Base-by-base conservation (phyloP, 2,888 invertebrate species). In the Mythimna vitellina region DNA sequence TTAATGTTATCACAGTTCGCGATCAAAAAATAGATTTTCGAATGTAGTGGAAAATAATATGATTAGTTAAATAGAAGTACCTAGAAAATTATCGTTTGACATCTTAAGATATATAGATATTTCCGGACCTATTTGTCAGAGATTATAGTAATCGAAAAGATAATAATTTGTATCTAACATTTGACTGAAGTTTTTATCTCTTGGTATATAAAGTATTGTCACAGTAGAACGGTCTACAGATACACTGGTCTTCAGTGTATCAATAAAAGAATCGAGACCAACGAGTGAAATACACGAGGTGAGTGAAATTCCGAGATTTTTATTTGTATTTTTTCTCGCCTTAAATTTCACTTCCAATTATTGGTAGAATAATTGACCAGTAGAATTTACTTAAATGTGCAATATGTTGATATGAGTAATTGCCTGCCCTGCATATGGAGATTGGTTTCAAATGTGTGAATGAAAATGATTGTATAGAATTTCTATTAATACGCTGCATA, bases 151-250 rank as follows among this genome's bases (percentile, higher is more conserved):
- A 83, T 83, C 85, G 84, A 73, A 74, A 65, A 66, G 63, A 84
- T 83, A 78, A 71, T 75, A 66, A 68, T 14, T 57, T 53, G 10
- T 73, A 79, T 83, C 78, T 73, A 73, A 81, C 84, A 80, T 82
- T 63, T 79, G 68, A 76, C 76, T 64, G 81, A 70, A 78, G 76
- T 88, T 76, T 87, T 89, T 89, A 91, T 92, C 90, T 67, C 8
- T 66, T 69, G 35, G 73, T 90, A 91, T 92, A 92, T 87, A 92
- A 74, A 91, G 82, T 57, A 65, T 69, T 71, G 81, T 78, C 87
- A 66, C 73, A 42, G 80, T 79, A 73, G 89, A 89, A 82, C 90
- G 89, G 76, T 83, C 42, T 73, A 73, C 77, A 84, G 75, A 84
- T 79, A 70, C 53, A 56, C 68, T 65, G 53, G 70, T 78, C 70